Evolutionary conservation across 1,140 invertebrate genomes (phyloP).

Genomic region (Cotesia typhae): DNA sequence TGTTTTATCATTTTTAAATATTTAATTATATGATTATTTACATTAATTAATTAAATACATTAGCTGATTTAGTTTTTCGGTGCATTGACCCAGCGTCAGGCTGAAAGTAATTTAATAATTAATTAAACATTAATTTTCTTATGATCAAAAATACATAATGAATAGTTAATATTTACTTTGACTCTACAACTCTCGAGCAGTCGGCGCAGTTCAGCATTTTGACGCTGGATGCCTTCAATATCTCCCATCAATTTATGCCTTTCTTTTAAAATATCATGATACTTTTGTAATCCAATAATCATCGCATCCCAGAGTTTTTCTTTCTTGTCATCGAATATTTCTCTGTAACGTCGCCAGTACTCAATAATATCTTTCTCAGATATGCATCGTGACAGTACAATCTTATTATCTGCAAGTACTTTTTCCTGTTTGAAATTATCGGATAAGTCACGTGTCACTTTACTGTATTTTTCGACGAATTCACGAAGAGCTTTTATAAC

Average conservation of each 20-base stretch:
- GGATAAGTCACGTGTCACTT: slow-evolving; percentile 48
- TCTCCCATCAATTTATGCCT: slow-evolving; percentile 64
- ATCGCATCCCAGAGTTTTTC: slow-evolving; percentile 68
- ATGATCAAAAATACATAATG: background rate
- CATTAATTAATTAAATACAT: slow-evolving; percentile 23
- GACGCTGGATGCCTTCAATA: slow-evolving; percentile 62
- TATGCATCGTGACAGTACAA: slow-evolving; percentile 64
- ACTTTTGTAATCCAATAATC: slow-evolving; percentile 66
- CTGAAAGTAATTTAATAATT: slow-evolving; percentile 31
- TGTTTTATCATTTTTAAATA: slow-evolving; percentile 7
- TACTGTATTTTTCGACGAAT: slow-evolving; percentile 62
- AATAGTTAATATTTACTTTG: background rate
- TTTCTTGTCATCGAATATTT: slow-evolving; percentile 62
- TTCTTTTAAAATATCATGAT: slow-evolving; percentile 67
- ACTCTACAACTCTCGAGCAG: slow-evolving; percentile 49
- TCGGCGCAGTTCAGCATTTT: slow-evolving; percentile 67
- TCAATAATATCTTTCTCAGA: slow-evolving; percentile 61
- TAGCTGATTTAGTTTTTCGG: slow-evolving; percentile 30
- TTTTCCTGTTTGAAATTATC: slow-evolving; percentile 38
- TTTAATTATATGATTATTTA: slow-evolving; percentile 12
- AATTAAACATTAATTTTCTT: background rate
- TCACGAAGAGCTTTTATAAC: slow-evolving; percentile 66
- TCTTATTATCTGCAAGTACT: slow-evolving; percentile 41
- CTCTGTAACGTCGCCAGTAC: slow-evolving; percentile 65
- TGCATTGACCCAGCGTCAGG: slow-evolving; percentile 7